phyloP scores from a whole-genome alignment of 1,140 invertebrate species.

The Musca domestica region DNA sequence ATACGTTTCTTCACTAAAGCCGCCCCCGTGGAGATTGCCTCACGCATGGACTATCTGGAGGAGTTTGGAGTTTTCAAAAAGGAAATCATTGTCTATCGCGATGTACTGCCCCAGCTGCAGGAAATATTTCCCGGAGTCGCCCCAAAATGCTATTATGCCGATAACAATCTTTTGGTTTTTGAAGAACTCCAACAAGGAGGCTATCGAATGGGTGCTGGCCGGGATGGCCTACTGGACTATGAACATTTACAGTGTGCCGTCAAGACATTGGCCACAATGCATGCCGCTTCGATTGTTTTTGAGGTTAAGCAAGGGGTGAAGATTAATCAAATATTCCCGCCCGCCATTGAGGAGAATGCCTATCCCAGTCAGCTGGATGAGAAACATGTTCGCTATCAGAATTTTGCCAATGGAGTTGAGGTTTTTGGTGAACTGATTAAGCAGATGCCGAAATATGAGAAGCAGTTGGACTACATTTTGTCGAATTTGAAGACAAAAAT shows the following conservation, averaged over 20 bases:
- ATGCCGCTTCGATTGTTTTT: conserved; percentile 58
- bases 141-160: conserved; percentile 54
- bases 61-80: conserved; percentile 57
- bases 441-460: conserved; percentile 41
- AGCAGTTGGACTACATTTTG: conserved; percentile 42
- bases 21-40: conserved; percentile 51
- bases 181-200: conserved; percentile 54
- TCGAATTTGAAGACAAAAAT: conserved; percentile 49
- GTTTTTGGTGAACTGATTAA: conserved; percentile 56
- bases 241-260: conserved; percentile 57
- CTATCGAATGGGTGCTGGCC: conserved; percentile 48
- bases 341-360: conserved; percentile 57
- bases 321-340: conserved; percentile 53
- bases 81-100: conserved; percentile 54
- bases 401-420: conserved; percentile 54
- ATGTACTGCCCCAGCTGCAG: conserved; percentile 52
- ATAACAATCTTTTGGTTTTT: conserved; percentile 54
- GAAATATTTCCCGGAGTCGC: conserved; percentile 39
- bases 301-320: conserved; percentile 54
- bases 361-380: conserved; percentile 49
- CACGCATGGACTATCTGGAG: conserved; percentile 53
- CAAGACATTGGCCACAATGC: conserved; percentile 57
- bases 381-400: conserved; percentile 42
- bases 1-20: conserved; percentile 57
- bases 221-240: conserved; percentile 54